Conservation (phyloP, 2,888 invertebrate species). For the Belgica antarctica region DNA sequence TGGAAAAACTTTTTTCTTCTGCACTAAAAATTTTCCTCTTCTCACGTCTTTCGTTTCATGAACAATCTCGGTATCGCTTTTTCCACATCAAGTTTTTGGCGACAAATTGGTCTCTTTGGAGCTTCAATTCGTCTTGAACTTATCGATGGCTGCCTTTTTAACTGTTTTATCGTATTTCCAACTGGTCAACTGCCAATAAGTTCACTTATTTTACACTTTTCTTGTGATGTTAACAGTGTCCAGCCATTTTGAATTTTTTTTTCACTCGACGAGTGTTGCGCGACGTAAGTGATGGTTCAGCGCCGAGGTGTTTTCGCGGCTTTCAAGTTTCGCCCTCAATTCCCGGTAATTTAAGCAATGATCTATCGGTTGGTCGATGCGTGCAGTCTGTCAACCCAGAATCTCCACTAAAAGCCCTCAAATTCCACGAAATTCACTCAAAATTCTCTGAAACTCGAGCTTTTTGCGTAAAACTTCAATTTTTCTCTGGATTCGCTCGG, state of each 20-base stretch:
- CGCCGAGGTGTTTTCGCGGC: not conserved
- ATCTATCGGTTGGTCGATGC: too few species aligned
- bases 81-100: constrained; percentile 40
- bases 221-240: constrained; percentile 43
- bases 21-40: constrained; percentile 8
- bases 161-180: constrained; percentile 33
- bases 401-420: not conserved
- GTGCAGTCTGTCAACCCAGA: too few species aligned
- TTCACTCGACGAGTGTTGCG: constrained; percentile 41
- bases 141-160: constrained; percentile 30
- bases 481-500: not conserved
- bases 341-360: too few species aligned
- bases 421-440: too few species aligned
- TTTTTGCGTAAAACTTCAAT: not conserved
- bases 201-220: constrained; percentile 40
- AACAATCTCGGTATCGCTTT: constrained; percentile 15
- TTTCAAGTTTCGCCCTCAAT: not conserved
- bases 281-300: constrained; percentile 34
- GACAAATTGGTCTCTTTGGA: constrained; percentile 27
- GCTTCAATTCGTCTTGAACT: constrained; percentile 30
- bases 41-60: constrained; percentile 42
- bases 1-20: not conserved
- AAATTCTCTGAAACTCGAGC: too few species aligned
- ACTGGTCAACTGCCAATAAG: constrained; percentile 32
- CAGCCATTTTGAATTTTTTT: constrained; percentile 44